Conservation (phyloP, 92 coral and sea anemone species). For the Phenganax subtilis region DNA sequence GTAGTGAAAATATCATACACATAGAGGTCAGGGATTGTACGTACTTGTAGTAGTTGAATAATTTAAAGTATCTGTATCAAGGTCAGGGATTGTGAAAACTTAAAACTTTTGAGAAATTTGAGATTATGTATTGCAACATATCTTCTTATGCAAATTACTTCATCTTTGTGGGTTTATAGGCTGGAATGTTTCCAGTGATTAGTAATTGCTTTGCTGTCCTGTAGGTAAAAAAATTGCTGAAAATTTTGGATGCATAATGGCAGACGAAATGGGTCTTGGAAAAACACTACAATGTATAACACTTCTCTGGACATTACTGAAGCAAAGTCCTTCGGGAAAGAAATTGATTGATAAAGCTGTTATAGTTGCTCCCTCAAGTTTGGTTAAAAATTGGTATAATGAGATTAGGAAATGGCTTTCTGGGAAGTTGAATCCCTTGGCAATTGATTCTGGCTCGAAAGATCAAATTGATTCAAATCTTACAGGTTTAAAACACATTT, state of each 20-base stretch:
- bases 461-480: slow-evolving; percentile 77
- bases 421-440: slow-evolving; percentile 70
- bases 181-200: too few species aligned
- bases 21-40: too few species aligned
- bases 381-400: slow-evolving; percentile 97
- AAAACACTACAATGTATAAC: slow-evolving; percentile 89
- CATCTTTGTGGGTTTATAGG: too few species aligned
- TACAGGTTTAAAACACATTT: slow-evolving; percentile 31
- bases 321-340: slow-evolving; percentile 59
- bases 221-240: slow-evolving; percentile 55
- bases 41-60: too few species aligned
- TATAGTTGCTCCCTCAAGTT: slow-evolving; percentile 96
- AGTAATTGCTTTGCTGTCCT: too few species aligned
- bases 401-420: slow-evolving; percentile 90
- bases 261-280: slow-evolving; percentile 99
- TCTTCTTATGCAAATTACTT: too few species aligned
- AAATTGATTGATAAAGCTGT: slow-evolving; percentile 76
- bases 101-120: too few species aligned
- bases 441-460: slow-evolving; percentile 92
- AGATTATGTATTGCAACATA: too few species aligned
- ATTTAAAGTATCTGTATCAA: too few species aligned
- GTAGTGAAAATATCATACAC: slow-evolving; percentile 1
- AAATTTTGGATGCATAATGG: slow-evolving; percentile 97
- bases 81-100: too few species aligned
- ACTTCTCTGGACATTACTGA: slow-evolving; percentile 84